Base-by-base conservation (phyloP, 1,140 invertebrate species). In the Brachionus paranguensis region DNA sequence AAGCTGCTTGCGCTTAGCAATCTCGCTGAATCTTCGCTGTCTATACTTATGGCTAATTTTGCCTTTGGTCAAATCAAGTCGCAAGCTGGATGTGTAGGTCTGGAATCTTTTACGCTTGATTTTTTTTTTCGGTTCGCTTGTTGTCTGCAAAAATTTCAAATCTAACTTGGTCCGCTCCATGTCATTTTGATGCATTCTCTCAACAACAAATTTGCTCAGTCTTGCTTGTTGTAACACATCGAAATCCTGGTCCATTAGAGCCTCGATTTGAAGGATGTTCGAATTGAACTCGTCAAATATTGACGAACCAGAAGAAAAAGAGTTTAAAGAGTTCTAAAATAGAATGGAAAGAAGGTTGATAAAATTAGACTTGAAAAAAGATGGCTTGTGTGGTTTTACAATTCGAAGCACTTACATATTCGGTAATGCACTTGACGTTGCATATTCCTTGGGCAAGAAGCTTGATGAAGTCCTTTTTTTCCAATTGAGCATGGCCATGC, bases 391-490 rank as follows among this genome's bases (percentile, higher is more conserved):
- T 37, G n/a, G 17, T 10, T 60, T 8, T 27, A 24, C 53, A 47
- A 65, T 33, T 20, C 64, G 78, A 27, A 37, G 64, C 10, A 86
- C 87, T 87, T 87, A 91, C 91, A 78, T 89, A 87, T 86, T 91
- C 90, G 76, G 90, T 88, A 64, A 89, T 85, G 85, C 90, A 91
- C n/a, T 88, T 85, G 78, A 87, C 88, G 84, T 89, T 90, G 27
- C 89, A 90, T 27, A 96, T 94, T 89, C 95, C 93, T 86, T 94
- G 92, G 87, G 94, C 96, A 43, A 97, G 90, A 72, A 92, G 93
- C 85, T 92, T 92, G 78, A 96, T 91, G 88, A 95, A 95, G 85
- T 92, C 91, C 20, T 91, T 90, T 89, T 96, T 97, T 87, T 94
- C 93, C 45, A 92, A 91, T 72, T 93, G 93, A 89, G 95, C 93